Evolutionary conservation across 2,797 vertebrate genomes (phyloP).

Genomic region (Semotilus atromaculatus): DNA sequence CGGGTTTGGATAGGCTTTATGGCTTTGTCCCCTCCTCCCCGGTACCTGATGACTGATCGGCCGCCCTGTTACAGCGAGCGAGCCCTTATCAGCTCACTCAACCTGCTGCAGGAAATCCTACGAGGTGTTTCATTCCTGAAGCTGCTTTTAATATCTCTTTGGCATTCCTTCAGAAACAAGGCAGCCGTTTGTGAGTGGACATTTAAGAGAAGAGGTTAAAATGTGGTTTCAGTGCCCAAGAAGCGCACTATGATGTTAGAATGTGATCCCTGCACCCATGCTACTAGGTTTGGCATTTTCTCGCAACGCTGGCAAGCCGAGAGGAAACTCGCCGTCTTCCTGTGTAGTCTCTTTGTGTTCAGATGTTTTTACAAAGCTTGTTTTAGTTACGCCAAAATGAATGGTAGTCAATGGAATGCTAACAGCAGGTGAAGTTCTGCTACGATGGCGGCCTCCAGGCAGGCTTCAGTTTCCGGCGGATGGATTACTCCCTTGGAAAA

Average conservation of each 20-base stretch:
- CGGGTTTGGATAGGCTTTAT: background rate
- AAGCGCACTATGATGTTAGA: background rate
- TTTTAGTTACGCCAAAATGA: too few species aligned
- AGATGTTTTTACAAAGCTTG: slow-evolving; percentile 1
- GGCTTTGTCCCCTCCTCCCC: slow-evolving; percentile 33
- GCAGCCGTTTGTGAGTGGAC: background rate
- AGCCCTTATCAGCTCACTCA: slow-evolving; percentile 54
- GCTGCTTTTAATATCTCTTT: slow-evolving; percentile 23
- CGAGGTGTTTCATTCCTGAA: slow-evolving; percentile 26
- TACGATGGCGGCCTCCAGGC: too few species aligned
- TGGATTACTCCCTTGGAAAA: too few species aligned
- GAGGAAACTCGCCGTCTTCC: slow-evolving; percentile 32
- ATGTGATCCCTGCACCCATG: slow-evolving; percentile 10
- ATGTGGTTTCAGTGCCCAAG: slow-evolving; percentile 24
- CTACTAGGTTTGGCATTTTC: slow-evolving; percentile 26
- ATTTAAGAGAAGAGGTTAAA: slow-evolving; percentile 9
- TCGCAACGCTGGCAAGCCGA: background rate
- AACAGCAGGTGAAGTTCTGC: too few species aligned
- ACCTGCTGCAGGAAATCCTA: slow-evolving; percentile 40
- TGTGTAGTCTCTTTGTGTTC: slow-evolving; percentile 37
- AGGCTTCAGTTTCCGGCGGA: too few species aligned
- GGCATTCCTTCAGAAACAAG: slow-evolving; percentile 3
- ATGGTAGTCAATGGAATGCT: too few species aligned
- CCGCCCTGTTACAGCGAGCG: slow-evolving; percentile 33
- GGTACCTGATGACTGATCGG: slow-evolving; percentile 52